These are phyloP conservation scores for Polyergus mexicanus DNA, from an alignment of 1,140 invertebrate genomes.

Conservation along the genomic window DNA sequence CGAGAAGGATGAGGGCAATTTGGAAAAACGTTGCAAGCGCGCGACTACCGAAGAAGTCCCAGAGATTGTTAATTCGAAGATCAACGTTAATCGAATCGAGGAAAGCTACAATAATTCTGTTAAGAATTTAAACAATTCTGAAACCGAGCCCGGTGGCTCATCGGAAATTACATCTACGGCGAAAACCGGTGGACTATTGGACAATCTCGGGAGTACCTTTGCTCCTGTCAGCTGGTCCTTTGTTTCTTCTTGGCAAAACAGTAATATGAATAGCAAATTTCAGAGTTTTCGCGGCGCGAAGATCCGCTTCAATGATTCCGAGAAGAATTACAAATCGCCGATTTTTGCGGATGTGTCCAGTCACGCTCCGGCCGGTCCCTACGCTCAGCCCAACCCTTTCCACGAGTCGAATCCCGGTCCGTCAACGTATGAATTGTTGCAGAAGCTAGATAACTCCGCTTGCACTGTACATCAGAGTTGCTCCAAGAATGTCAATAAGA, in stretches of 20 bases:
- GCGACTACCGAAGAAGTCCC: conserved; percentile 67
- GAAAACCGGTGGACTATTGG: conserved; percentile 65
- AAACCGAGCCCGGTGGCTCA: conserved; percentile 9
- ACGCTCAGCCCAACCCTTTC: conserved; percentile 72
- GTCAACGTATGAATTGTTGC: conserved; percentile 70
- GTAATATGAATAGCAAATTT: conserved; percentile 65
- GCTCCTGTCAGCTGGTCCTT: conserved; percentile 68
- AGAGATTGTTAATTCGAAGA: conserved; percentile 22
- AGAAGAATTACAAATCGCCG: conserved; percentile 50
- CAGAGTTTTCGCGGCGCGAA: conserved; percentile 60
- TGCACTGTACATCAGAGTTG: conserved; percentile 78
- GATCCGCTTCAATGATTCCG: conserved; percentile 57
- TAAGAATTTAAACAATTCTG: conserved; percentile 43
- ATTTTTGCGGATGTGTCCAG: conserved; percentile 20
- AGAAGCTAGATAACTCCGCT: conserved; percentile 60
- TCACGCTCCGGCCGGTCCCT: conserved; percentile 68
- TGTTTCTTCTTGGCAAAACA: conserved; percentile 73
- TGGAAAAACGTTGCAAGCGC: conserved; percentile 83
- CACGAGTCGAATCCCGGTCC: conserved; percentile 79
- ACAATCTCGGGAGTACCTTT: conserved; percentile 65
- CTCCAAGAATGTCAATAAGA: conserved; percentile 61
- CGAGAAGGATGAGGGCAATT: conserved; percentile 78
- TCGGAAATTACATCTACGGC: conserved; percentile 37
- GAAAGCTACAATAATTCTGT: conserved; percentile 52
- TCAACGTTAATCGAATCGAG: conserved; percentile 13